Conservation (phyloP, 1,140 invertebrate species). For the Metaphire vulgaris region DNA sequence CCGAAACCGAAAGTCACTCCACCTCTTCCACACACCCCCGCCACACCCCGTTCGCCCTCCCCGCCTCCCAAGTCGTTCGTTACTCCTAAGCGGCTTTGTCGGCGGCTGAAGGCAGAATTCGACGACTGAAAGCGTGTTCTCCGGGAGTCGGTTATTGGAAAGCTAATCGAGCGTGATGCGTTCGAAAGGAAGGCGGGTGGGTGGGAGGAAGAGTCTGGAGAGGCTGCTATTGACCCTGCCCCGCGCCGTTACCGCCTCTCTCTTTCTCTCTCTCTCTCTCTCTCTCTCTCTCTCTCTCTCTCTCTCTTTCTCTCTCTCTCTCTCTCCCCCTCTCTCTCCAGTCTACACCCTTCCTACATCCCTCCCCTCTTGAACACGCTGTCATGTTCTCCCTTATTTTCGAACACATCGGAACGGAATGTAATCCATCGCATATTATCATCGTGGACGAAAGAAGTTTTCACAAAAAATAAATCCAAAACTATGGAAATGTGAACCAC, state of each 20-base stretch:
- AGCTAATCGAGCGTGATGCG: neutral
- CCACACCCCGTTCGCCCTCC: too few species aligned
- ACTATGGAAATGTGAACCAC: too few species aligned
- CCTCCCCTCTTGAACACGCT: too few species aligned
- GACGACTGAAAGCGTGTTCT: neutral
- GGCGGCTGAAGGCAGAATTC: neutral
- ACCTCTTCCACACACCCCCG: too few species aligned
- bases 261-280: conserved; percentile 1
- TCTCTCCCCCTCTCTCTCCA: neutral
- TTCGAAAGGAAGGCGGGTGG: neutral
- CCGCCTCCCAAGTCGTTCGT: neutral
- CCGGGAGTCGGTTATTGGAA: neutral
- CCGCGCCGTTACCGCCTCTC: too few species aligned
- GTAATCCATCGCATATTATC: too few species aligned
- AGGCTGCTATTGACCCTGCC: too few species aligned
- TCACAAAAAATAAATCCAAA: too few species aligned
- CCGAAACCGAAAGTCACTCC: too few species aligned
- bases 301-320: neutral
- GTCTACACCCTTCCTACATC: neutral
- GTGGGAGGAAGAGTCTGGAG: conserved; percentile 1
- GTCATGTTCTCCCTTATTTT: too few species aligned
- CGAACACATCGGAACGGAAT: too few species aligned
- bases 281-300: conserved; percentile 1
- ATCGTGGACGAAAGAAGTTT: too few species aligned
- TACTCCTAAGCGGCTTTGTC: neutral